Evolutionary conservation across 2,888 invertebrate species (phyloP).

Genomic region (Pteria penguin): DNA sequence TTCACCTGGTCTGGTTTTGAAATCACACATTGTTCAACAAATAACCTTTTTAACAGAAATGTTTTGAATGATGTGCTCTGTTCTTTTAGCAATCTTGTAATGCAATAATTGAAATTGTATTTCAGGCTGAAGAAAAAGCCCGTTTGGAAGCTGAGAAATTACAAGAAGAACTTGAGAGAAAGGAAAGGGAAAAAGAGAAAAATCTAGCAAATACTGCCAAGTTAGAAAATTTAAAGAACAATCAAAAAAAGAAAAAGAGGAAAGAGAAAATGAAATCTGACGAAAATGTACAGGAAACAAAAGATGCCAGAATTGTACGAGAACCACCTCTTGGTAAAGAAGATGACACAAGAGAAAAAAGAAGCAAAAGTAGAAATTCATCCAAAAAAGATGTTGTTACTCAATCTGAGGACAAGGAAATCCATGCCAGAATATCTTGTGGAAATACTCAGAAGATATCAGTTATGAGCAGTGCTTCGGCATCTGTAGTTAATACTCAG

Average conservation of each 20-base stretch:
- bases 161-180: constrained; percentile 34
- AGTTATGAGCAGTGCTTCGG: no score
- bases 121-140: constrained; percentile 70
- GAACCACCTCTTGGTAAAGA: constrained; percentile 41
- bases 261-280: constrained; percentile 21
- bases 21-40: no score
- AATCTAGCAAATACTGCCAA: constrained; percentile 47
- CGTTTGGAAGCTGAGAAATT: constrained; percentile 24
- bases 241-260: constrained; percentile 38
- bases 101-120: not conserved
- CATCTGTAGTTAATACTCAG: no score
- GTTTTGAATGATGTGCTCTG: no score
- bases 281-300: constrained; percentile 17
- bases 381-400: not conserved
- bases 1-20: no score
- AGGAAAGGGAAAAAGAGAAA: constrained; percentile 42
- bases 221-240: constrained; percentile 16
- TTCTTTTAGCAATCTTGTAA: no score
- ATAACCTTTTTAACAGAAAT: no score
- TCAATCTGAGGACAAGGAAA: no score
- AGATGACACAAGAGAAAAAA: constrained; percentile 18
- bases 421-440: no score
- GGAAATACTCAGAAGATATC: no score
- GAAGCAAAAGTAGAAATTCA: not conserved
- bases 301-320: constrained; percentile 24